phyloP scores from a whole-genome alignment of 2,797 vertebrate genomes.

The Novumbra hubbsi region DNA sequence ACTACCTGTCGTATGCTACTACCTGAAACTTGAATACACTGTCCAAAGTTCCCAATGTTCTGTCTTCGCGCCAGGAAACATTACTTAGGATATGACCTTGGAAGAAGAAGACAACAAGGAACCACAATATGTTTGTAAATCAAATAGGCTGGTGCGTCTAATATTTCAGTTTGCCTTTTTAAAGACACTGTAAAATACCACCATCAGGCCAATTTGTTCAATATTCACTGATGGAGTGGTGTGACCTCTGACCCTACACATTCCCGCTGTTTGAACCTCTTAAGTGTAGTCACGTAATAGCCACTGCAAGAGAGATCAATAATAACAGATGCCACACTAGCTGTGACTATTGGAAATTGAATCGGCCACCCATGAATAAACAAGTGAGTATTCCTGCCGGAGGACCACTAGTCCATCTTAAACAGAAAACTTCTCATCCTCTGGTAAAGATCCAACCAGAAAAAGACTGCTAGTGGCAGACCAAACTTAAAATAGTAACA shows the following conservation, averaged over 20 bases:
- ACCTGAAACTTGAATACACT: background rate
- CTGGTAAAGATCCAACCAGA: background rate
- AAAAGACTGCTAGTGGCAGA: conserved; percentile 30
- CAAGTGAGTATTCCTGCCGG: background rate
- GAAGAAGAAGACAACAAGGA: background rate
- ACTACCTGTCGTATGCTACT: background rate
- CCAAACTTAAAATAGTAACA: conserved; percentile 54
- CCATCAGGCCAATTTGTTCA: background rate
- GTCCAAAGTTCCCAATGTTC: background rate
- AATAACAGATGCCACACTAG: background rate
- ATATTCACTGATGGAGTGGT: background rate
- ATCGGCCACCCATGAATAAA: background rate
- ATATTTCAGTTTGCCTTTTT: background rate
- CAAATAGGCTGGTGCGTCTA: background rate
- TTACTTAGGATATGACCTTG: background rate
- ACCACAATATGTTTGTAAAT: background rate
- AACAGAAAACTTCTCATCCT: background rate
- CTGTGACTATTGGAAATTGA: background rate
- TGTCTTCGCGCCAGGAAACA: background rate
- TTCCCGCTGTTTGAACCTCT: conserved; percentile 1
- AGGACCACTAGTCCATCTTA: background rate
- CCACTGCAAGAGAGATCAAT: background rate
- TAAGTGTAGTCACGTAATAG: background rate
- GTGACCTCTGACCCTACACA: background rate
- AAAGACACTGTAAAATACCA: background rate